Evolutionary conservation across 2,888 invertebrate species (phyloP).

Genomic region (Trichacis sp.): DNA sequence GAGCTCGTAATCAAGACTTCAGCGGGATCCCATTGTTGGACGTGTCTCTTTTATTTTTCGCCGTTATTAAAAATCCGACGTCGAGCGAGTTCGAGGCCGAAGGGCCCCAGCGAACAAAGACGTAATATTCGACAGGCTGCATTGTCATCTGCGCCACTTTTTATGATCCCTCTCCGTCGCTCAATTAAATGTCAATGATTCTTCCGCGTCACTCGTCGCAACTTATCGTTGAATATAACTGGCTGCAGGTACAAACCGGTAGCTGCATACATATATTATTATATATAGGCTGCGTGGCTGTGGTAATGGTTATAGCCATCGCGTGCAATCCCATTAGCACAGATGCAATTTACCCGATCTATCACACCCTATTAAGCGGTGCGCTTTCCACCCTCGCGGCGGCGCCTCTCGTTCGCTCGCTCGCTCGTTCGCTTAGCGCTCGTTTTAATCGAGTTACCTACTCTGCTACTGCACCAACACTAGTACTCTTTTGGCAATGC

Average conservation of each 20-base stretch:
- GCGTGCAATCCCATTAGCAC: conserved; percentile 69
- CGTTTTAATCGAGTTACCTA: conserved; percentile 55
- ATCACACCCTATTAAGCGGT: conserved; percentile 69
- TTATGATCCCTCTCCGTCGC: conserved; percentile 46
- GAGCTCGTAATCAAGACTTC: conserved; percentile 42
- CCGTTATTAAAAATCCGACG: conserved; percentile 67
- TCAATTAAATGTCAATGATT: conserved; percentile 64
- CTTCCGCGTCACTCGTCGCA: conserved; percentile 51
- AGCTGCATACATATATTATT: no score
- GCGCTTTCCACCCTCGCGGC: conserved; percentile 60
- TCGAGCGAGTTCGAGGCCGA: conserved; percentile 22
- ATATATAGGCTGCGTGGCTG: no score
- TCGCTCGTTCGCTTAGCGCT: conserved; percentile 62
- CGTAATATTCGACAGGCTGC: conserved; percentile 65
- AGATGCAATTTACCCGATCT: conserved; percentile 69
- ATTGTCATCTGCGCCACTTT: conserved; percentile 62
- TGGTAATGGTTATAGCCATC: conserved; percentile 68
- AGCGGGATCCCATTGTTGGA: conserved; percentile 53
- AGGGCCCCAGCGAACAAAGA: conserved; percentile 55
- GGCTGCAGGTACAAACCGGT: no score
- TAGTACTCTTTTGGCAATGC: no score
- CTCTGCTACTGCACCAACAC: no score
- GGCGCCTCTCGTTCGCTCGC: no score
- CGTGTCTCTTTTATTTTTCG: conserved; percentile 66
- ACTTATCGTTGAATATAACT: no score